Base-by-base conservation (phyloP, 2,888 invertebrate genomes). In the Piscicola geometra region DNA sequence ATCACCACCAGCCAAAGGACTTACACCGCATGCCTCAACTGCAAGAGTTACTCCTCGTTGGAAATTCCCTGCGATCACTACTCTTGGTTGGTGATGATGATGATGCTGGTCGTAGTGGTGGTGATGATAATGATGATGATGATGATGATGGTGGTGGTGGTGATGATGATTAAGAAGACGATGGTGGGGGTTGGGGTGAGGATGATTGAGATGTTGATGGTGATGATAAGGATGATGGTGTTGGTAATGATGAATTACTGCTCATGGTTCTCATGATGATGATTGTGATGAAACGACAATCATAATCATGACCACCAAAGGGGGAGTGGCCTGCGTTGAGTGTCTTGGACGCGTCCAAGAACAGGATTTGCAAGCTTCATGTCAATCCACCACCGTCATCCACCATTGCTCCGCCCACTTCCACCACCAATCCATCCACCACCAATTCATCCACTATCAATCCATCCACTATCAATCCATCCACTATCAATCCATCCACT, bases 71-170 rank as follows among this genome's bases (percentile, higher is more conserved):
- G 35, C 30, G 30, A 32, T 21, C 68, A 5, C 25, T 35, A 2
- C 18, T 35, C n/a, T 12, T 66, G 66, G 35, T n/a, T 68, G 32
- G 21, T 41, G 33, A 71, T 3, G 71, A 71, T 3, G 41, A 71
- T 2, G 41, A 36, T 33, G 71, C 33, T 15, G 25, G 41, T 15
- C 15, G 41, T 15, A 15, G 41, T 33, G 71, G 15, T 33, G 71
- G 41, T 3, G 28, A 71, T 33, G 71, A 71, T 15, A 9, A 36
- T 2, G 33, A 71, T 33, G 41, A 36, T 33, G 71, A 71, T 33
- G 71, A 71, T 15, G 41, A 36, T 3, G 71, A 71, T 33, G 50
- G 41, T 33, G 71, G 41, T 15, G 71, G 33, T 5, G 69, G 33
- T 3, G 69, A 69, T 5, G 69, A 69, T 3, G 30, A 60, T 50